phyloP scores from a whole-genome alignment of 2,797 vertebrate genomes.

The Eulemur albifrons region DNA sequence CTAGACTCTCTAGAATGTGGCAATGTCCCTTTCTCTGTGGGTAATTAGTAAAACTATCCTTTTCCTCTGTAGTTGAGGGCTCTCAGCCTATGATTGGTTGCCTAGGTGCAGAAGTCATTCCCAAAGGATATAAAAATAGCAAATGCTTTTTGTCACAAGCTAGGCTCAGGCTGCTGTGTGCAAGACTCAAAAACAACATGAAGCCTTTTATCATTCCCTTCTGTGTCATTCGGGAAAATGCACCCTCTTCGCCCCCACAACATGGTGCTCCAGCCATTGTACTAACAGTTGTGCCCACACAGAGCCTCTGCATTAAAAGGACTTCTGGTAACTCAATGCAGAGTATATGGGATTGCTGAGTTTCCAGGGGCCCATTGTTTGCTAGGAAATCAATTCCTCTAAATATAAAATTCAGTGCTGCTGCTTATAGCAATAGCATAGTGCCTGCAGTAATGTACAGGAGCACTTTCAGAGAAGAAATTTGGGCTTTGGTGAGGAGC shows the following conservation, averaged over 20 bases:
- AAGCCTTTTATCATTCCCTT: slow-evolving; percentile 2
- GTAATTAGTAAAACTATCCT: slow-evolving; percentile 1
- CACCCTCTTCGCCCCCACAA: not conserved
- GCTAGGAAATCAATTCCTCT: slow-evolving; percentile 54
- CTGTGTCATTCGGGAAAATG: not conserved
- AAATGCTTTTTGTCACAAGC: slow-evolving; percentile 8
- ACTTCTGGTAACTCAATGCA: not conserved
- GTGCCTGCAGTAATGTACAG: not conserved
- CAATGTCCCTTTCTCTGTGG: not conserved
- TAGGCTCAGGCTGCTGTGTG: not conserved
- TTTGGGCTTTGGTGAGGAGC: not conserved
- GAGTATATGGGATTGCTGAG: not conserved
- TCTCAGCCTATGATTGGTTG: not conserved
- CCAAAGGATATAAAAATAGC: slow-evolving; percentile 36
- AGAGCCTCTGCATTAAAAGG: not conserved
- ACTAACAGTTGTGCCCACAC: not conserved
- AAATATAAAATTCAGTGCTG: not conserved
- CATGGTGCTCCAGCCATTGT: not conserved
- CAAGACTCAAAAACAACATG: not conserved
- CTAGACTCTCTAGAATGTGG: not conserved
- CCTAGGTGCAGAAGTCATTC: slow-evolving; percentile 38
- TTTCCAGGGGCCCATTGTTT: not conserved
- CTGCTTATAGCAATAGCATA: not conserved
- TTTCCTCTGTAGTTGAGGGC: not conserved
- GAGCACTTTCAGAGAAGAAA: not conserved